phyloP scores from a whole-genome alignment of 2,888 invertebrate genomes.

The Drosophila lacicola region DNA sequence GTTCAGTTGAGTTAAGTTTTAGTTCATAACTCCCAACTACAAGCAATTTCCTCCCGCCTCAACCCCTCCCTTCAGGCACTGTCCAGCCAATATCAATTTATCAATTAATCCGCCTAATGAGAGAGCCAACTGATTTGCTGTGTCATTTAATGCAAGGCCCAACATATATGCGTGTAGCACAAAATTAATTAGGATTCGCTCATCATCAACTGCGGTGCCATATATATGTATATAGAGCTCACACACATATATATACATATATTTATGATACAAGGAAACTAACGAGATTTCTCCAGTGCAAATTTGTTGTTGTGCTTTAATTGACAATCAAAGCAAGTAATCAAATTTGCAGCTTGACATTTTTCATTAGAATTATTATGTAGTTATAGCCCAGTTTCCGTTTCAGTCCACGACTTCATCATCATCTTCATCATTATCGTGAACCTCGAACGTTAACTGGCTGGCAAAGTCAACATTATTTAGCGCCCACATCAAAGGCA shows the following conservation, averaged over 20 bases:
- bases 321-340: conserved; percentile 77
- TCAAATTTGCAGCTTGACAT: conserved; percentile 77
- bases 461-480: conserved; percentile 55
- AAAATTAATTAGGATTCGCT: conserved; percentile 76
- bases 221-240: not conserved
- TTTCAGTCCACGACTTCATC: conserved; percentile 29
- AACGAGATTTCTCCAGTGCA: conserved; percentile 51
- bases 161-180: conserved; percentile 38
- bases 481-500: conserved; percentile 72
- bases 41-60: conserved; percentile 1
- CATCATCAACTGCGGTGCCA: conserved; percentile 55
- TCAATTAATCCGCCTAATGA: conserved; percentile 77
- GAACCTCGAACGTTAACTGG: conserved; percentile 9
- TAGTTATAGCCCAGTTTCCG: conserved; percentile 61
- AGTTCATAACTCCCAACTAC: conserved; percentile 36
- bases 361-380: conserved; percentile 78
- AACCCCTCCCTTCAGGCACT: conserved; percentile 19
- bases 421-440: conserved; percentile 3
- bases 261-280: conserved; percentile 11
- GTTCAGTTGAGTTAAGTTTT: conserved; percentile 19
- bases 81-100: conserved; percentile 74
- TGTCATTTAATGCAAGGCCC: conserved; percentile 71
- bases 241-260: conserved; percentile 26
- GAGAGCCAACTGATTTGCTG: conserved; percentile 72
- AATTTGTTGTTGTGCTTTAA: conserved; percentile 73